These are phyloP conservation scores for Itoplectis maculator DNA, from an alignment of 2,888 invertebrate species.

Conservation along the genomic window DNA sequence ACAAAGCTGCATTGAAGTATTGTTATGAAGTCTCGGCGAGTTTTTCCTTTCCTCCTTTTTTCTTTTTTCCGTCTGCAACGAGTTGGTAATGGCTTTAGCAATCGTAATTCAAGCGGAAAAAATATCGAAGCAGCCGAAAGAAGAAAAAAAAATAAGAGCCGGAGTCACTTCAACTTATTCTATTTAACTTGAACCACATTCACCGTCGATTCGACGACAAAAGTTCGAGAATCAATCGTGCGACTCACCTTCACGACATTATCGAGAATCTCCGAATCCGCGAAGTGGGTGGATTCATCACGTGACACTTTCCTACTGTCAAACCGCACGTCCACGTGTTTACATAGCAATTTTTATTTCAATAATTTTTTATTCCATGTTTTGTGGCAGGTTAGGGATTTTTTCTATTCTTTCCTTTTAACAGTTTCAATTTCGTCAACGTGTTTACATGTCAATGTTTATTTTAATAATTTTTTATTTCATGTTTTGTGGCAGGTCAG, in stretches of 20 bases:
- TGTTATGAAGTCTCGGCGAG: not conserved
- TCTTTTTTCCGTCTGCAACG: too few relatives aligned
- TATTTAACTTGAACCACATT: not conserved
- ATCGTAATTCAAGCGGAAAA: too few relatives aligned
- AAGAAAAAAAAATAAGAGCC: too few relatives aligned
- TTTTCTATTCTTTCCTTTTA: not conserved
- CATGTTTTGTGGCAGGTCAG: not conserved
- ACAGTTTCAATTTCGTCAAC: not conserved
- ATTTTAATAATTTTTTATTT: not conserved
- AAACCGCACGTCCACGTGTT: slow-evolving; percentile 27
- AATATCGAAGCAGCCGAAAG: too few relatives aligned
- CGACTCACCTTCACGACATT: slow-evolving; percentile 61
- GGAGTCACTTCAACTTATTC: too few relatives aligned
- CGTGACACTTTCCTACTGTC: slow-evolving; percentile 14
- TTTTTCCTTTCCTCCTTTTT: too few relatives aligned
- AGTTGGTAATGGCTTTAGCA: too few relatives aligned
- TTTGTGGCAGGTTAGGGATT: not conserved
- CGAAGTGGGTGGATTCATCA: slow-evolving; percentile 30
- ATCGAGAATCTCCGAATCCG: slow-evolving; percentile 26
- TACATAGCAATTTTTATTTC: not conserved
- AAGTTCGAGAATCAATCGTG: not conserved
- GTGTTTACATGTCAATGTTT: too few relatives aligned
- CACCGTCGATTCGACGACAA: not conserved
- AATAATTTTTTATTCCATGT: not conserved
- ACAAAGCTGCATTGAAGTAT: too few relatives aligned